Conservation (phyloP, 1,140 invertebrate species). For the Pteromalus puparum region DNA sequence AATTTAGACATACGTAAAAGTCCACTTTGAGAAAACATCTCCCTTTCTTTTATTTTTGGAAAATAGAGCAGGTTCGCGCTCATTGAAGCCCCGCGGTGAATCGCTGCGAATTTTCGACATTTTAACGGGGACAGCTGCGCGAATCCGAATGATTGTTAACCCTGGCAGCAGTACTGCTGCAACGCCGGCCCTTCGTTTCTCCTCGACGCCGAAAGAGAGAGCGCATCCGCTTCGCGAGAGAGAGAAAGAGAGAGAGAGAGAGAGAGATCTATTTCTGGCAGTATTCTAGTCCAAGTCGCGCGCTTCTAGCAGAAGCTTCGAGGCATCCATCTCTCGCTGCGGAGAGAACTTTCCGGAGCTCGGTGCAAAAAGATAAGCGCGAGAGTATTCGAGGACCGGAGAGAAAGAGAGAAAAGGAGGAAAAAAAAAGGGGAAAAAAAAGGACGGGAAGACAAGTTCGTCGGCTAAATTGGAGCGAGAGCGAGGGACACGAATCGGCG, state of each 20-base stretch:
- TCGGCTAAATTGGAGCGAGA: slow-evolving; percentile 15
- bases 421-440: neutral
- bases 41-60: slow-evolving; percentile 26
- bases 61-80: slow-evolving; percentile 15
- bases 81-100: neutral
- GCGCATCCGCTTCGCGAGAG: too few species aligned
- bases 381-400: neutral
- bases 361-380: neutral
- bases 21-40: too few species aligned
- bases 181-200: neutral
- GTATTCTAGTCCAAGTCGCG: slow-evolving; percentile 58
- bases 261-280: slow-evolving; percentile 56
- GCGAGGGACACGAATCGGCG: neutral
- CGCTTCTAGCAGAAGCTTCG: slow-evolving; percentile 34
- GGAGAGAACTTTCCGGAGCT: slow-evolving; percentile 2
- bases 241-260: neutral
- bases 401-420: neutral
- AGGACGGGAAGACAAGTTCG: neutral
- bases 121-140: neutral
- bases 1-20: neutral
- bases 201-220: neutral
- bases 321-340: too few species aligned
- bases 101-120: neutral
- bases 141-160: neutral
- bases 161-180: neutral